Evolutionary conservation across 2,797 vertebrate species (phyloP), one percentile per base, ranked within the genome.

Genomic region (Menidia menidia): DNA sequence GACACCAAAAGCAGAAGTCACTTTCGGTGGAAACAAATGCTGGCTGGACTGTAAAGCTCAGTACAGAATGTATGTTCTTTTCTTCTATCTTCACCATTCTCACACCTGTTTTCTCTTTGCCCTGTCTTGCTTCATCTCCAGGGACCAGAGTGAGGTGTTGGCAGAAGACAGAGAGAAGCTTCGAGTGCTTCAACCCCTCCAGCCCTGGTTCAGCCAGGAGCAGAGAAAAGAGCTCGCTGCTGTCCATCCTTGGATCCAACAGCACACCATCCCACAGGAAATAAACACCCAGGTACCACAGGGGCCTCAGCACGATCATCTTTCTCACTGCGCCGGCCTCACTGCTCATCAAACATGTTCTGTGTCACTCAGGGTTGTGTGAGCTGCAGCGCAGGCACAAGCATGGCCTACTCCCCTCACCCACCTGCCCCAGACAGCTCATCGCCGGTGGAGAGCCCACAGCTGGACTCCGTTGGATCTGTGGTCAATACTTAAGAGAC

Each of bases 151-250:
- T 18, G 89, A 93, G 1, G 95, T 98, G 54, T 82, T 97, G 41
- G 94, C 93, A 47, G 94, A 95, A 70, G 97, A 97, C 86, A 83
- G 93, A 62, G 93, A 94, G 75, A 96, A 95, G 77, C 92, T 98
- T 44, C 78, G 75, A 1, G 85, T 89, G 18, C 91, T 96, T 91
- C 90, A 83, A 41, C 88, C 82, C 43, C 92, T 81, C 56, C 96
- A 98, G 92, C 97, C 97, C 1, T 92, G 90, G 89, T 96, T 98
- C 86, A 96, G 83, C 0, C 89, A 87, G 0, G 87, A 93, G 33
- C 97, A 98, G 80, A 95, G 88, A 84, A 77, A 94, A 77, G 97
- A 97, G 90, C 94, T 97, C 44, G 93, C 93, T 0, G 84, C 92
- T 35, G 94, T 96, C 52, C 95, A 95, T 52, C 80, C 95, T 0